Base-by-base conservation (phyloP, 1,140 invertebrate species). In the Arctopsyche grandis region DNA sequence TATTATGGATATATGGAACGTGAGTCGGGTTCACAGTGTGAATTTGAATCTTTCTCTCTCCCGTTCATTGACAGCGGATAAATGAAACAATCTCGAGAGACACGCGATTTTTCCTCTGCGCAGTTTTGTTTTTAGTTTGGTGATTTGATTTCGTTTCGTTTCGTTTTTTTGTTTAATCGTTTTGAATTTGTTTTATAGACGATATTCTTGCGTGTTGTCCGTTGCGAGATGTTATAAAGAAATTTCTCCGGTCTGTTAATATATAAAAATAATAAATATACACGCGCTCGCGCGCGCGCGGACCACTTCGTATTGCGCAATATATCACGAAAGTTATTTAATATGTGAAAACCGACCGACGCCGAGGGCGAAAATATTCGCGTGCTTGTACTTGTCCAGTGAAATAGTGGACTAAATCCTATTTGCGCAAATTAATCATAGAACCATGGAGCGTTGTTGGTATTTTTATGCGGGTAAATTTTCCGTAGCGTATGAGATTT, bases 211-310 rank as follows among this genome's bases (percentile, higher is more conserved):
- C 29, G 29, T 38, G 29, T 38, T 38, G 29, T 38, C 3, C 29
- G 29, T 38, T 38, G 29, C 7, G 1, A 7, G 29, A 7, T 1
- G 29, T 7, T 7, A 38, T 38, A 38, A 38, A 1, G 16, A 52
- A 52, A 52, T 52, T 52, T 52, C 48, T 10, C 48, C 48, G 48
- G 3, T 52, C 29, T 38, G n/a, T n/a, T 52, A 52, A 52, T 52
- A 38, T 38, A 38, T 38, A 52, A 52, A 52, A 52, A 52, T 52
- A 52, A 52, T 52, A 52, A 52, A 52, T 52, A 52, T 52, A 46
- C n/a, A n/a, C n/a, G n/a, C n/a, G n/a, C 7, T 4, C 7, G 7
- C 29, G 7, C 29, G 29, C 29, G 29, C 29, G 29, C 7, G 29
- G 29, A 38, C 29, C 29, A 38, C 48, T 52, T 16, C 48, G 16